Conservation (phyloP, 2,888 invertebrate species). For the Chrysolina oricalcia region DNA sequence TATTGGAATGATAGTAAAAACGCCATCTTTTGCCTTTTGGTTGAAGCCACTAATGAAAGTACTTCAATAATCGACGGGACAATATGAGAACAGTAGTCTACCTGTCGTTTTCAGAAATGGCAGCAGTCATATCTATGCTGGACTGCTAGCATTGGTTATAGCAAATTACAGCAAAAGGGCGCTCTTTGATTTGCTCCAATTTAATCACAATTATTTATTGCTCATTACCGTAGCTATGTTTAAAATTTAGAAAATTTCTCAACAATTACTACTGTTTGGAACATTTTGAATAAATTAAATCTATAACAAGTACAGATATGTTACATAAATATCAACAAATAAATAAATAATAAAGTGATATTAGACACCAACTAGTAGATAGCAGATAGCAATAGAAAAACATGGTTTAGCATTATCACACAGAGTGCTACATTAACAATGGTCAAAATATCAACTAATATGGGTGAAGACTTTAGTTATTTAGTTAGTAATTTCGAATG, state of each 20-base stretch:
- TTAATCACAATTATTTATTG: not conserved
- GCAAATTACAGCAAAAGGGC: not conserved
- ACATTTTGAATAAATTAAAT: not conserved
- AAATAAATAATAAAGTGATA: constrained; percentile 4
- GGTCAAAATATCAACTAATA: no score
- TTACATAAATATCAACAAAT: not conserved
- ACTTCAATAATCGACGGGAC: no score
- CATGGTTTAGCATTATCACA: not conserved
- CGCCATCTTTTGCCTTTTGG: no score
- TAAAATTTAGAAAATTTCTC: not conserved
- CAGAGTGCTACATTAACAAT: no score
- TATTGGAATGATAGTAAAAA: no score
- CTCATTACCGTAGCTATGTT: not conserved
- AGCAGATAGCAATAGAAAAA: not conserved
- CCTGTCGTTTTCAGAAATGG: no score
- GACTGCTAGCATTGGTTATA: no score
- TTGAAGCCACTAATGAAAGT: no score
- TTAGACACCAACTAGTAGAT: not conserved
- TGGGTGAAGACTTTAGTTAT: no score
- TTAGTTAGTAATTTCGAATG: no score
- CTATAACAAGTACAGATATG: not conserved
- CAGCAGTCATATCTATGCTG: no score
- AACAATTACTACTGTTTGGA: not conserved
- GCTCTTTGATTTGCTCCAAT: not conserved
- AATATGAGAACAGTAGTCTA: no score